Evolutionary conservation across 1,140 invertebrate species (phyloP), one percentile per base, ranked within the genome.

Genomic region (Hyles vespertilio): DNA sequence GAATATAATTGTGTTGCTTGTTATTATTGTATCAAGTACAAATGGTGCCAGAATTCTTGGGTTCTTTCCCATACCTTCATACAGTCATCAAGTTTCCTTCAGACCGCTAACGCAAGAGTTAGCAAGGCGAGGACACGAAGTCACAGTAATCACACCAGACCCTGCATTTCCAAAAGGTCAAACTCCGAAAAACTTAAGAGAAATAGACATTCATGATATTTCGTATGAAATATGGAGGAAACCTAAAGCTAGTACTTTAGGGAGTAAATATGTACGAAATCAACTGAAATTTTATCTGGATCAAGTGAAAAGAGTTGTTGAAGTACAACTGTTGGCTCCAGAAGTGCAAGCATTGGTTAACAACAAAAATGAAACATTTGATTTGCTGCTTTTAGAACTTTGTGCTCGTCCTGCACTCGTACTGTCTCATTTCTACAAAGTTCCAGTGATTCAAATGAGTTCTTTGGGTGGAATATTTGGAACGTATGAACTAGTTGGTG

Each of bases 71-170:
- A 78, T 75, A 7, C 79, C 91, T 0, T 90, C 90, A 0, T 83
- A 89, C 51, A 93, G 92, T 63, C 92, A 93, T 69, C 91, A 92
- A 75, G 71, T 91, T 3, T 86, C 91, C 0, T 91, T 87, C 58
- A 67, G 82, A 56, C 75, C 87, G 10, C 32, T 91, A 3, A 81
- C 80, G 9, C 72, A 77, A 58, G 87, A 84, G 51, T 68, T 92
- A 33, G 79, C 74, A 0, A 84, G 76, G 40, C 69, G 81, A 50
- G 91, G 90, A 8, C 91, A 92, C 67, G 75, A 90, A 59, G 70
- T 92, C 0, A 79, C 84, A 1, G 68, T 84, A 0, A 63, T 87
- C 3, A 89, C 87, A 10, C 59, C 85, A 7, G 74, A 87, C 68
- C 84, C 87, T 9, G 67, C 55, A 1, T 75, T 68, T 45, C 56